Base-by-base conservation (phyloP, 2,888 invertebrate species). In the Linnaemya vulpina region DNA sequence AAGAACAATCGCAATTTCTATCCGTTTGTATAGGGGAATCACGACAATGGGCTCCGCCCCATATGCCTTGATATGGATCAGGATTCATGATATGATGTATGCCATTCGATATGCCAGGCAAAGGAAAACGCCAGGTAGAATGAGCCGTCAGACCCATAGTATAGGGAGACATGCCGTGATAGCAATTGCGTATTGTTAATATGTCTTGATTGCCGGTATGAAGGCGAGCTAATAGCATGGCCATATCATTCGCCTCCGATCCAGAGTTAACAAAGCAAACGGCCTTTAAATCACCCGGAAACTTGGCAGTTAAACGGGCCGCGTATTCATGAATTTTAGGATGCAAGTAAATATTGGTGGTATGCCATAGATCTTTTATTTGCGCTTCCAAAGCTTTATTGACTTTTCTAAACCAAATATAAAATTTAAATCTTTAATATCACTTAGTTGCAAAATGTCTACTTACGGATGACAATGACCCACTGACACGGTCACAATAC, bases 381-480 rank as follows among this genome's bases (percentile, higher is more conserved):
- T 99, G 99, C 53, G 96, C 94, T 49, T 94, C 94, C 10, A 97
- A 93, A 1, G 97, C 98, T 84, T 94, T 94, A 3, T 95, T 95
- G 0, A 99, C 95, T 94, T 96, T 97, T 68, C 98, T 99, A 35
- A 62, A 62, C 58, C 35, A 15, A 65, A 65, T 25, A 65, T n/a
- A 3, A n/a, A 15, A 25, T 9, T 15, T 1, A 11, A 74, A 60
- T n/a, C n/a, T n/a, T n/a, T n/a, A 38, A 62, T 22, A 0, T n/a
- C 9, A 10, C 40, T 17, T 20, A 22, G 46, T 35, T 38, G 38
- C 2, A 10, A 0, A 30, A 22, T 46, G 40, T 49, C 20, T 53
- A 94, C 96, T 95, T 94, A 98, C 98, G 99, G 98, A 93, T 99
- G 99, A 91, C 98, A 98, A 92, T 99, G 99, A 25, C 99, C 99